Percentiles rank a stretch among this genome's conserved stretches.
phyloP scores from a whole-genome alignment of 2,113 vertebrate species.

The Myodes glareolus region DNA sequence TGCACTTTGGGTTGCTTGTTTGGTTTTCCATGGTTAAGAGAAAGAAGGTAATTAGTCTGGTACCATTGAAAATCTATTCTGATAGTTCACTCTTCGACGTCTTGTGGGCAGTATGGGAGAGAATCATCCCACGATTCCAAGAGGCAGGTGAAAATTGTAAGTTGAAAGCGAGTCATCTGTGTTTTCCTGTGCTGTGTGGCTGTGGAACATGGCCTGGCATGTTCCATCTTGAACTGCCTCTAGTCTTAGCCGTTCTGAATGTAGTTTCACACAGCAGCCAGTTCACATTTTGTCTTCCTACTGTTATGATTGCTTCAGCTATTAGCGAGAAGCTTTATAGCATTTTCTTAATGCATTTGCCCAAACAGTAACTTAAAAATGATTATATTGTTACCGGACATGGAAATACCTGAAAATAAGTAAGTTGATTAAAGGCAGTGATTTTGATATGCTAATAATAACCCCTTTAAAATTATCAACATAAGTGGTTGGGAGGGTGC shows the following conservation, averaged over 20 bases:
- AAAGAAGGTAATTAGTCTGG: not conserved
- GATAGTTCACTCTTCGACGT: not conserved
- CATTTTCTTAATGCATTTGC: not conserved
- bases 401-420: not conserved
- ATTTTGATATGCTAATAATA: not conserved
- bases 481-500: not conserved
- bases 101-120: not conserved
- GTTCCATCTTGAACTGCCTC: not conserved
- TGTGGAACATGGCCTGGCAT: not conserved
- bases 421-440: slow-evolving; percentile 7
- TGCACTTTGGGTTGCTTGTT: not conserved
- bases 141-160: not conserved
- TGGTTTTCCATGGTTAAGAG: not conserved
- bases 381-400: not conserved
- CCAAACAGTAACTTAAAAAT: slow-evolving; percentile 20
- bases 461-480: not conserved
- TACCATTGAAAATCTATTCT: not conserved
- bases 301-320: not conserved
- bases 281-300: not conserved
- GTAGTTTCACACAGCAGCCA: fast-evolving
- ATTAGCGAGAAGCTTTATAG: not conserved
- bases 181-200: not conserved
- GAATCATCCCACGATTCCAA: not conserved
- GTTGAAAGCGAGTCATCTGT: not conserved
- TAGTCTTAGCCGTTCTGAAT: not conserved